phyloP scores from a whole-genome alignment of 1,140 invertebrate species.

The Hesperophylax magnus region DNA sequence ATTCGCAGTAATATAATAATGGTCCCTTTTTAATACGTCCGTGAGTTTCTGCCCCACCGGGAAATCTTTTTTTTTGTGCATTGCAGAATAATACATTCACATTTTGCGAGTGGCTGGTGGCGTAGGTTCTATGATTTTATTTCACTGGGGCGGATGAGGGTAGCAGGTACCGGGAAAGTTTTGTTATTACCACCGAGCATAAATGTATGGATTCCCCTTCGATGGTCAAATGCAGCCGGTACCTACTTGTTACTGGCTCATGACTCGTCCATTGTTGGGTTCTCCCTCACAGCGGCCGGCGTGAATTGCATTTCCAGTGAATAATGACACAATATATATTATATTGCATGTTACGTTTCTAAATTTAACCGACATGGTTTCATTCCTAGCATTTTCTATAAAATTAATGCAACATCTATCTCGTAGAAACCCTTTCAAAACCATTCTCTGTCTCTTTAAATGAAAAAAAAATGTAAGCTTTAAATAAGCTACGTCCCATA shows the following conservation, averaged over 20 bases:
- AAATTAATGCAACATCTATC: no score
- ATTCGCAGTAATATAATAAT: background rate
- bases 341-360: no score
- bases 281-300: background rate
- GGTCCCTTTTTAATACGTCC: no score
- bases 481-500: no score
- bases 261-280: background rate
- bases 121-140: background rate
- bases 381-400: no score
- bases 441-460: no score
- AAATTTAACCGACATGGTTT: no score
- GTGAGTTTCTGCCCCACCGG: background rate
- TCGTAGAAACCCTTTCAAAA: no score
- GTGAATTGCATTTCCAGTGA: no score
- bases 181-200: background rate
- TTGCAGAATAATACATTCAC: background rate
- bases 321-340: no score
- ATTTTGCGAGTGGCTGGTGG: background rate
- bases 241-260: background rate
- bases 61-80: background rate
- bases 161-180: background rate
- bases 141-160: background rate
- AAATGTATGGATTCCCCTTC: slow-evolving; percentile 10
- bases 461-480: no score
- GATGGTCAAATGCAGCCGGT: background rate